These are phyloP conservation scores for Buathra laborator DNA, from an alignment of 2,888 invertebrate genomes.

Conservation along the genomic window DNA sequence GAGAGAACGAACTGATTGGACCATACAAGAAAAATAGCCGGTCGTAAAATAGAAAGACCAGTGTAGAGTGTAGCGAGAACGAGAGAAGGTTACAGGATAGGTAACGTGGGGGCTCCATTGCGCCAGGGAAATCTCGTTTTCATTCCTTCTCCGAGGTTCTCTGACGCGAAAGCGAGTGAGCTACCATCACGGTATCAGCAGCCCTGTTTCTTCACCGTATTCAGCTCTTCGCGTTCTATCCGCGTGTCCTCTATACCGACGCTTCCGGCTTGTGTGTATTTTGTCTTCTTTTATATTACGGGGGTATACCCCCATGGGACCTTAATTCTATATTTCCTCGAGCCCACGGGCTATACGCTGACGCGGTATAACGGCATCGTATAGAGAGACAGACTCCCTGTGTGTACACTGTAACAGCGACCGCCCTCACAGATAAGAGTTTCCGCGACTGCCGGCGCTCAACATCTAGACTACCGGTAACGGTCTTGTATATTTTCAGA, in stretches of 20 bases:
- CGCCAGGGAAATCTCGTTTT: slow-evolving; percentile 78
- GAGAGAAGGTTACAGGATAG: slow-evolving; percentile 32
- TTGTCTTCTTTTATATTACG: slow-evolving; percentile 80
- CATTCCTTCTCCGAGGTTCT: slow-evolving; percentile 75
- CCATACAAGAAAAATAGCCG: slow-evolving; percentile 59
- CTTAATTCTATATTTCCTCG: slow-evolving; percentile 77
- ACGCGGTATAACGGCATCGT: slow-evolving; percentile 5
- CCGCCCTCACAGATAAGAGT: slow-evolving; percentile 13
- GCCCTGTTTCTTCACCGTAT: slow-evolving; percentile 15
- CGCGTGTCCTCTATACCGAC: slow-evolving; percentile 4
- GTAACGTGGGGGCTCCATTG: slow-evolving; percentile 57
- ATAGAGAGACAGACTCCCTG: background rate
- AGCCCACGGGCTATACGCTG: slow-evolving; percentile 71
- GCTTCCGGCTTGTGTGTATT: slow-evolving; percentile 74
- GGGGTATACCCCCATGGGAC: slow-evolving; percentile 77
- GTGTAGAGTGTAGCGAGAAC: background rate
- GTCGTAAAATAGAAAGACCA: slow-evolving; percentile 47
- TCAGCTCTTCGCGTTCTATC: background rate
- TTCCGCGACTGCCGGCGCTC: slow-evolving; percentile 26
- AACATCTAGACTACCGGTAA: slow-evolving; percentile 42
- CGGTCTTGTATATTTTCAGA: slow-evolving; percentile 55
- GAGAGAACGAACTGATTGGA: slow-evolving; percentile 59
- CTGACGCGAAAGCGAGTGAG: slow-evolving; percentile 57
- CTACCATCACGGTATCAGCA: slow-evolving; percentile 42
- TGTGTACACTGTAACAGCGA: background rate